Evolutionary conservation across 2,113 vertebrate genomes (phyloP).

Genomic region (Xiphorhynchus elegans): DNA sequence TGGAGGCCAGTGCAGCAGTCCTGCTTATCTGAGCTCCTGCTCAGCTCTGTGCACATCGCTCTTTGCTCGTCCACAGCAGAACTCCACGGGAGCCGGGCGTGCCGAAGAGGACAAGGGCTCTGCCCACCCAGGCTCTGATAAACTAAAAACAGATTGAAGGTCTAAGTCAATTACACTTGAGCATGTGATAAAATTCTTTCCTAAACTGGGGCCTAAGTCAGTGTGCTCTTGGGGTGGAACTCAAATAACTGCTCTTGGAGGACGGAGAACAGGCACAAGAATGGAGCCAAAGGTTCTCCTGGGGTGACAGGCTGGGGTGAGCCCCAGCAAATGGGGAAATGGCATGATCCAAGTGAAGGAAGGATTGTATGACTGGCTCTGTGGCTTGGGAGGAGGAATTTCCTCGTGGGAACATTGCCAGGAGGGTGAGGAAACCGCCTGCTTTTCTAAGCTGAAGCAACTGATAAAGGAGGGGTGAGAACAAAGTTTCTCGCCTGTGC

Average conservation of each 20-base stretch:
- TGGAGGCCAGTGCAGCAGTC: neutral
- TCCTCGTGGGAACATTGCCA: neutral
- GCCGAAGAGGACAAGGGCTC: neutral
- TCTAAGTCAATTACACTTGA: neutral
- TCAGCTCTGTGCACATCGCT: neutral
- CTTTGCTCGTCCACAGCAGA: neutral
- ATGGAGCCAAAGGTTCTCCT: neutral
- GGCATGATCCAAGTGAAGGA: neutral
- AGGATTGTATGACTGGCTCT: neutral
- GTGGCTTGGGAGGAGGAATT: conserved; percentile 28
- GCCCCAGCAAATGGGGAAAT: neutral
- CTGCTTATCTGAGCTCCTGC: neutral
- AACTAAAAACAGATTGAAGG: conserved; percentile 19
- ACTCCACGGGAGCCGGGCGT: neutral
- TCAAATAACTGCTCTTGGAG: conserved; percentile 11
- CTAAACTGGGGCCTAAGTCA: conserved; percentile 47
- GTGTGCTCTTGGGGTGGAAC: conserved; percentile 28
- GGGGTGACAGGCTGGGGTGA: neutral
- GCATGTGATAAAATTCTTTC: conserved; percentile 44
- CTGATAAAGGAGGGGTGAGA: neutral
- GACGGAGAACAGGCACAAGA: neutral
- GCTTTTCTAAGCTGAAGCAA: conserved; percentile 14
- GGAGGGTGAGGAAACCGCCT: conserved; percentile 24
- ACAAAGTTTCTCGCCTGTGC: neutral
- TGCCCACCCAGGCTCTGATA: conserved; percentile 1